Conservation (phyloP, 2,797 vertebrate genomes). For the Alosa sapidissima region DNA sequence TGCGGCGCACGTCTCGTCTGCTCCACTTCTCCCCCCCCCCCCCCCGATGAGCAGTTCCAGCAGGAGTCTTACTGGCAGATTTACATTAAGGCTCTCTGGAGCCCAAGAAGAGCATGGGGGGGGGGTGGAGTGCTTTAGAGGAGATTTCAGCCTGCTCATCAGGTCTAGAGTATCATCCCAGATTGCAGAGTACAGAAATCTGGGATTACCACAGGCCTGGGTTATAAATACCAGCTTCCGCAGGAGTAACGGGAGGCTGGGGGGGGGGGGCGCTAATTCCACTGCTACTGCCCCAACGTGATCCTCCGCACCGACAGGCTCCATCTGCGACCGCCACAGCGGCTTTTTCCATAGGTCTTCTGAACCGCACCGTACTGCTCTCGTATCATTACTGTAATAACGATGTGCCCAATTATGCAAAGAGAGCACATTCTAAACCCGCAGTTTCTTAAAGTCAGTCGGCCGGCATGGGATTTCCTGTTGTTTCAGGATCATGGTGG, state of each 20-base stretch:
- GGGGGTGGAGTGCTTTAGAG: background rate
- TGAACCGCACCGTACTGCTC: background rate
- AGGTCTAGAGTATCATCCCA: constrained; percentile 32
- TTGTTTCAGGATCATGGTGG: constrained; percentile 9
- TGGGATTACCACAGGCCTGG: constrained; percentile 41
- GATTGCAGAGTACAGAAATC: constrained; percentile 41
- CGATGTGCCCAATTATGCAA: background rate
- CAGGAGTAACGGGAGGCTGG: background rate
- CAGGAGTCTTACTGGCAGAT: constrained; percentile 28
- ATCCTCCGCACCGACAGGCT: background rate
- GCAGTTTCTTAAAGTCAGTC: background rate
- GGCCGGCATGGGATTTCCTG: constrained; percentile 22
- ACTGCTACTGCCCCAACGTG: background rate
- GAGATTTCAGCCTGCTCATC: constrained; percentile 31
- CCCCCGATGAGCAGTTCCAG: background rate
- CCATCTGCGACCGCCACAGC: background rate
- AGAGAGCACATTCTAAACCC: background rate
- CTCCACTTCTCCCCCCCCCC: background rate
- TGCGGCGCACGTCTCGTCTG: background rate
- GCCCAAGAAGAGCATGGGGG: background rate
- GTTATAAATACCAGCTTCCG: constrained; percentile 37
- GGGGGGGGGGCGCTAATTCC: background rate
- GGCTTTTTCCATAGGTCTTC: background rate
- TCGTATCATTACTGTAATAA: background rate
- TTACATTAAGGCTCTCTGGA: constrained; percentile 12